These are phyloP conservation scores for Chelonus formosanus DNA, from an alignment of 2,888 invertebrate species.

Conservation along the genomic window DNA sequence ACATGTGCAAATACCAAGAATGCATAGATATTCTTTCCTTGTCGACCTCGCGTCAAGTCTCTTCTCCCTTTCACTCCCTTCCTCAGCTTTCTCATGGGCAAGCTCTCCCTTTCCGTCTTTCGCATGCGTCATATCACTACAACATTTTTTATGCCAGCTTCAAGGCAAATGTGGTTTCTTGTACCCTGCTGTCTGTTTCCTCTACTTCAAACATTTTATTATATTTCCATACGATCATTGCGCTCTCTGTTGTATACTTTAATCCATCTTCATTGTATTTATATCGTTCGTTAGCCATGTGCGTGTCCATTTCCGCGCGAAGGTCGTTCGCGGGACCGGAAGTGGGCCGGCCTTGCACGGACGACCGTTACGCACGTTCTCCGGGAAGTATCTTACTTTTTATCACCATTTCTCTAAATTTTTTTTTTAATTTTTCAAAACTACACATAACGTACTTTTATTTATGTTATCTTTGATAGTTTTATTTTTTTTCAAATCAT, in stretches of 20 bases:
- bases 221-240: neutral
- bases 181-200: constrained; percentile 25
- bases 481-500: no score
- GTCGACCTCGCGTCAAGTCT: constrained; percentile 46
- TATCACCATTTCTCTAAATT: no score
- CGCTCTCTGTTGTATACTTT: constrained; percentile 5
- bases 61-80: constrained; percentile 39
- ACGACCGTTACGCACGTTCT: constrained; percentile 56
- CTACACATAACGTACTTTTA: no score
- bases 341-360: constrained; percentile 62
- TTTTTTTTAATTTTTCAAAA: neutral
- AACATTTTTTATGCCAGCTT: constrained; percentile 23
- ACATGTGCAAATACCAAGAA: constrained; percentile 31
- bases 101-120: constrained; percentile 34
- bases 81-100: constrained; percentile 31
- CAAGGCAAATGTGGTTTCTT: constrained; percentile 32
- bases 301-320: constrained; percentile 59
- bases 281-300: constrained; percentile 46
- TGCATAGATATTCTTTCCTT: constrained; percentile 45
- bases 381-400: constrained; percentile 40
- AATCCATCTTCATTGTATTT: constrained; percentile 39
- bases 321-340: constrained; percentile 60
- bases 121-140: constrained; percentile 36
- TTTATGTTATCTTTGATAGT: no score
- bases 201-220: neutral